Evolutionary conservation across 53 echinoderm and acorn worm species (phyloP), one percentile per base, ranked within the genome.

Genomic region (Antedon mediterranea): DNA sequence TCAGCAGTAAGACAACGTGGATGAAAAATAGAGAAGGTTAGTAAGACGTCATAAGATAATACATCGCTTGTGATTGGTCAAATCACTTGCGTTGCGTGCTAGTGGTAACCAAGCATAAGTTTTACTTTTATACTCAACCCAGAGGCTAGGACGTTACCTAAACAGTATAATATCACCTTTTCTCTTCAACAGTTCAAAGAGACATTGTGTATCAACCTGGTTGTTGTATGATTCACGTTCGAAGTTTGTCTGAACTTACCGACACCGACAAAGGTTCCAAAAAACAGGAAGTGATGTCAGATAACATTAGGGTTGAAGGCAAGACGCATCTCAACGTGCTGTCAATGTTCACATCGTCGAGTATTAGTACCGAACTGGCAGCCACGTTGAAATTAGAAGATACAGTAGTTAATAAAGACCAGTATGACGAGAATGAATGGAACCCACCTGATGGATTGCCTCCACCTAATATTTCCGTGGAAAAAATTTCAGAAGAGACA

Each of bases 271-370:
- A 72, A 9, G 71, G 30, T 15, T 80, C 34, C 26, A 57, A 76
- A 0, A 79, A 31, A 11, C 78, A 77, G 23, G 43, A 30, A 31
- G n/a, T 33, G 3, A 57, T 43, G 2, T 43, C 13, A 14, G 34
- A 78, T 29, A 80, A 86, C 37, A 79, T 32, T 0, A 84, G 83
- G 41, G 79, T 83, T 28, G 80, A n/a, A n/a, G n/a, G n/a, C n/a
- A n/a, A 82, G 14, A 73, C 75, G 4, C 86, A 85, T 29, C 73
- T 94, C 6, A 98, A 98, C 74, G 85, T 98, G 18, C 78, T 98
- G 78, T 90, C 98, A 0, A 92, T 93, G 98, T 98, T 98, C 86
- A 98, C 88, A 81, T 98, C 98, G 0, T 75, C 84, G 26, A 81
- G 81, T 29, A 76, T 90, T 42, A 75, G 98, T 30, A 89, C 93